Evolutionary conservation across 1,140 invertebrate species (phyloP), one percentile per base, ranked within the genome.

Genomic region (Drosophila rhopaloa): DNA sequence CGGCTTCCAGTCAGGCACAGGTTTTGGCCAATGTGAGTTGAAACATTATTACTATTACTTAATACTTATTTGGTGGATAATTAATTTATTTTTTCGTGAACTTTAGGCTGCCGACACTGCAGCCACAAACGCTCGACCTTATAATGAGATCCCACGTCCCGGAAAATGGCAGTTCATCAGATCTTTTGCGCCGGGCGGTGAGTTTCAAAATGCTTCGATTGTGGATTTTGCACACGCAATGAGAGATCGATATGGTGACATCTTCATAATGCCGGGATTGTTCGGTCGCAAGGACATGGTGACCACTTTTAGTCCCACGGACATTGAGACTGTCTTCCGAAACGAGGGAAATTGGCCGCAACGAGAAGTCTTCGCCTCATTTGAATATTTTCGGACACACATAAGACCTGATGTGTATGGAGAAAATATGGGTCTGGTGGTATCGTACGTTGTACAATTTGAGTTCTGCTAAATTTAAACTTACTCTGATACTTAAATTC

Each of bases 331-430:
- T 11, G 81, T 85, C 0, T 91, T 76, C 9, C 89, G 89, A 10
- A 85, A 75, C 4, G 89, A 91, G 19, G 91, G 91, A 7, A 44
- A 54, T 27, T 92, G 91, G 91, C 91, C 91, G 1, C 35, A 50
- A n/a, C 79, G 84, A 5, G 75, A 73, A 1, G 48, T 56, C 5
- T 46, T 91, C 13, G 68, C 74, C 1, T 78, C 85, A 2, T 7
- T 85, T 7, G 27, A 55, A 6, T 76, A 91, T n/a, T 86, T 76
- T 38, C 81, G 81, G 2, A 57, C 35, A 3, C 13, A 67, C 7
- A 27, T 41, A 24, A 38, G 63, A 3, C 35, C 37, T 4, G 63
- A 67, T 50, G 35, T 66, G 9, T 66, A 66, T 38, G 62, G 58
- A 0, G 43, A 47, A 10, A 62, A 10, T 8, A 4, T 62, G 7